Percentiles rank a stretch among this genome's conserved stretches.
phyloP scores from a whole-genome alignment of 2,888 invertebrate species.

The Cabera pusaria region DNA sequence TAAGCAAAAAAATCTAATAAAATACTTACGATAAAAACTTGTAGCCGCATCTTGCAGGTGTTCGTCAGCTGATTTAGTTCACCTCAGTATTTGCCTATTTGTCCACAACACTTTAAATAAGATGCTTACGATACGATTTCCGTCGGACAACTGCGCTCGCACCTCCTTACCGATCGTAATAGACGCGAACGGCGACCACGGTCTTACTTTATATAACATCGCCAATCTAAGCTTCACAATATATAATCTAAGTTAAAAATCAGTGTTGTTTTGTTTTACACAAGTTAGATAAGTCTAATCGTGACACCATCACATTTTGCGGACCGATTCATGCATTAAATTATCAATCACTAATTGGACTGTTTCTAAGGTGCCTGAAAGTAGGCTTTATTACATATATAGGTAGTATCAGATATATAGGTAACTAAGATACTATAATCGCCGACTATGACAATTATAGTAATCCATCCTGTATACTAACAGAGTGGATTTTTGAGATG shows the following conservation, averaged over 20 bases:
- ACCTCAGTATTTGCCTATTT: conserved; percentile 24
- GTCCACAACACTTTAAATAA: conserved; percentile 38
- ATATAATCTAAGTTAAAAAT: conserved; percentile 57
- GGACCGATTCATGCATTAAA: conserved; percentile 57
- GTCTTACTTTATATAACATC: conserved; percentile 71
- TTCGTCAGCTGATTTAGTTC: conserved; percentile 25
- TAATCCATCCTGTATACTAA: too few species aligned
- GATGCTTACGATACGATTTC: conserved; percentile 44
- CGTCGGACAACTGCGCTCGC: conserved; percentile 55
- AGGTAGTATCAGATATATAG: too few species aligned
- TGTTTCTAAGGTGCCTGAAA: too few species aligned
- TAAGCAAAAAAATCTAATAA: too few species aligned
- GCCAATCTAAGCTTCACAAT: conserved; percentile 58
- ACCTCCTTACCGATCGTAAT: conserved; percentile 57
- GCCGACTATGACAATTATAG: too few species aligned
- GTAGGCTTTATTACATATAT: too few species aligned
- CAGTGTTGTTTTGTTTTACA: conserved; percentile 63
- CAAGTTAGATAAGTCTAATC: conserved; percentile 67
- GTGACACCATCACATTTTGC: conserved; percentile 54
- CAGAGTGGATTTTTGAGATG: too few species aligned
- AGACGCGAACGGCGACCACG: conserved; percentile 56
- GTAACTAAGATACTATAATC: too few species aligned
- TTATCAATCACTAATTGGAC: conserved; percentile 32
- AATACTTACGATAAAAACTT: conserved; percentile 33
- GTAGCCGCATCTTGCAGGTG: conserved; percentile 51